Base-by-base conservation (phyloP, 2,888 invertebrate species). In the Taphrorychus bicolor region DNA sequence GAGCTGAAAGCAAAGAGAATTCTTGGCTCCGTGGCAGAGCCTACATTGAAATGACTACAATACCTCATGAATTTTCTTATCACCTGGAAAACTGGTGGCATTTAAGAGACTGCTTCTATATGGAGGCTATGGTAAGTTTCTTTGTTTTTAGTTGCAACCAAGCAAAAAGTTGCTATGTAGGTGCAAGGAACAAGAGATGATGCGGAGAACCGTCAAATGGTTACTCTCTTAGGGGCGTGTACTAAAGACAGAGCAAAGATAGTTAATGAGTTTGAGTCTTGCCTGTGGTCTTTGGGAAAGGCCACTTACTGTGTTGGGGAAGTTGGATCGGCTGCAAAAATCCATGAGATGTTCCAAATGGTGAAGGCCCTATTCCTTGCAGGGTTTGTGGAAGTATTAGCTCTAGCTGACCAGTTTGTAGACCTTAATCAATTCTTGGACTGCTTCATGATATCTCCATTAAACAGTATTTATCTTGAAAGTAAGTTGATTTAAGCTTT, bases 1-100 rank as follows among this genome's bases (percentile, higher is more conserved):
- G 19, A n/a, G 9, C 9, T 18, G 14, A 9, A 9, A 21, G 21
- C 22, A 0, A 7, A 7, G 9, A 21, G 5, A 21, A 51, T 14
- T 19, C 7, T 18, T 4, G 18, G n/a, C 14, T 51, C 3, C 5
- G 2, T 1, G 51, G 51, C 21, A 51, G 17, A 14, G 16, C 24
- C 18, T 54, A 54, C 16, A 18, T 54, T 23, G 54, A 54, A 54
- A 54, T 54, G 54, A 32, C 54, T 11, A 18, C 54, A 11, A 24
- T 54, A 14, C 16, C 14, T 16, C 14, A n/a, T 5, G 54, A 54
- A 32, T 11, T 14, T 2, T 54, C 54, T 3, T 16, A 16, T 14
- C 16, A 16, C 7, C 23, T 24, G 11, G 17, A 23, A 5, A 14
- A 14, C 5, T 16, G n/a, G n/a, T 14, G 23, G 7, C 2, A 5